Percentiles rank a stretch among this genome's conserved stretches.
Evolutionary conservation across 2,797 vertebrate species (phyloP).

Genomic region (Fistularia commersonii): DNA sequence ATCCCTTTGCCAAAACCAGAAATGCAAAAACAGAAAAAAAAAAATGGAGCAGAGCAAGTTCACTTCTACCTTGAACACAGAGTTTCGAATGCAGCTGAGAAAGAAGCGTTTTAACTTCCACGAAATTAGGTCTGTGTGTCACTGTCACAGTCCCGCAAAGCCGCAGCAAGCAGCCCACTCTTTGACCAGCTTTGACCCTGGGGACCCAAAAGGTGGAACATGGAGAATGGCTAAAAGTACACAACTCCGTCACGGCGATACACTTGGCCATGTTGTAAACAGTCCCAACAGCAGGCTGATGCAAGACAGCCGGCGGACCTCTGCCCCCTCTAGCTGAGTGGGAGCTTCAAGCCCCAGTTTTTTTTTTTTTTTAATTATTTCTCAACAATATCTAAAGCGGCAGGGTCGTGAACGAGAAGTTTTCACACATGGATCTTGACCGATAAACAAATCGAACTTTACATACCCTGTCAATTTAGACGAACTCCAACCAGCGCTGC

Average conservation of each 20-base stretch:
- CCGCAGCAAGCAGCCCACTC: background rate
- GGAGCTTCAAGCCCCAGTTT: no score
- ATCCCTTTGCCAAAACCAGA: constrained; percentile 25
- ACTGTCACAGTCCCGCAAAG: constrained; percentile 1
- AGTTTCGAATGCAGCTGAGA: no score
- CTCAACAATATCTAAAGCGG: constrained; percentile 6
- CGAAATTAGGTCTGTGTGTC: background rate
- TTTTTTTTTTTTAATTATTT: no score
- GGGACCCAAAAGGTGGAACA: background rate
- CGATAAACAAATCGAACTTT: no score
- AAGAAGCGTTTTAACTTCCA: no score
- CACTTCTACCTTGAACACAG: background rate
- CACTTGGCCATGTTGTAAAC: constrained; percentile 3
- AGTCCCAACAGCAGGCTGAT: background rate
- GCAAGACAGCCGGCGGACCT: no score
- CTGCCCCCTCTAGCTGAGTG: no score
- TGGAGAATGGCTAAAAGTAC: background rate
- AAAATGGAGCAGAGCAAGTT: constrained; percentile 6
- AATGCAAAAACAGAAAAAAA: constrained; percentile 38
- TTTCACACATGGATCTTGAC: no score
- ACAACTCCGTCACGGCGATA: background rate
- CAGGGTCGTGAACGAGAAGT: constrained; percentile 22
- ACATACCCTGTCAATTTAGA: no score
- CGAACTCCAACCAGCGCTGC: no score
- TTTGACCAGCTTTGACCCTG: background rate